Percentiles rank a stretch among this genome's conserved stretches.
These are phyloP conservation scores for Cromileptes altivelis DNA, from an alignment of 2,113 vertebrate species.

Conservation along the genomic window DNA sequence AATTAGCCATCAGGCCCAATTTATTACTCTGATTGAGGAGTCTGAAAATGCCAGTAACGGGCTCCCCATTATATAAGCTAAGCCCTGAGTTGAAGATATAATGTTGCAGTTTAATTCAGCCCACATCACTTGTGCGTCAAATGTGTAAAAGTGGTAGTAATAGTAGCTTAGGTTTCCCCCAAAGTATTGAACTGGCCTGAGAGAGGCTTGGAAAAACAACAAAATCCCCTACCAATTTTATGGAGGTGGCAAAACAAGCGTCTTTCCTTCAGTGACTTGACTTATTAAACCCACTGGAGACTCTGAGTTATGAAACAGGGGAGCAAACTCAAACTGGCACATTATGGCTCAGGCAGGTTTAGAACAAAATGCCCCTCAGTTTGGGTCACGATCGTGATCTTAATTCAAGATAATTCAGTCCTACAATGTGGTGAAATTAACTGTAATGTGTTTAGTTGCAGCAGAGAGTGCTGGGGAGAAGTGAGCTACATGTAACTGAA, in stretches of 20 bases:
- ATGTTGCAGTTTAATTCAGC: constrained; percentile 74
- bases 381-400: neutral
- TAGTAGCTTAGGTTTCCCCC: constrained; percentile 69
- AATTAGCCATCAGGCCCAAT: constrained; percentile 84
- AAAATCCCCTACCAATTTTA: constrained; percentile 68
- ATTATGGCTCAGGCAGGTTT: constrained; percentile 5
- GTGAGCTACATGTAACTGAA: too few species aligned
- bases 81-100: constrained; percentile 73
- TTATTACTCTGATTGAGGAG: constrained; percentile 82
- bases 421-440: neutral
- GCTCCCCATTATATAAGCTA: constrained; percentile 57
- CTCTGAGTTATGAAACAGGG: constrained; percentile 41
- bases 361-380: constrained; percentile 21
- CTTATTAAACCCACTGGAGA: constrained; percentile 60
- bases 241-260: constrained; percentile 68
- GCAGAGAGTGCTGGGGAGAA: neutral
- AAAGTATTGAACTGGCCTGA: constrained; percentile 69
- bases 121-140: constrained; percentile 73
- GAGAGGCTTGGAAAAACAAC: constrained; percentile 74
- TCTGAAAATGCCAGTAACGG: constrained; percentile 74
- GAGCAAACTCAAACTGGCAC: constrained; percentile 40
- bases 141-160: constrained; percentile 75
- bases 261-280: constrained; percentile 65
- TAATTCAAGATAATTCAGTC: constrained; percentile 2
- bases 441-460: neutral